Evolutionary conservation across 2,113 vertebrate genomes (phyloP).

Genomic region (Meriones unguiculatus): DNA sequence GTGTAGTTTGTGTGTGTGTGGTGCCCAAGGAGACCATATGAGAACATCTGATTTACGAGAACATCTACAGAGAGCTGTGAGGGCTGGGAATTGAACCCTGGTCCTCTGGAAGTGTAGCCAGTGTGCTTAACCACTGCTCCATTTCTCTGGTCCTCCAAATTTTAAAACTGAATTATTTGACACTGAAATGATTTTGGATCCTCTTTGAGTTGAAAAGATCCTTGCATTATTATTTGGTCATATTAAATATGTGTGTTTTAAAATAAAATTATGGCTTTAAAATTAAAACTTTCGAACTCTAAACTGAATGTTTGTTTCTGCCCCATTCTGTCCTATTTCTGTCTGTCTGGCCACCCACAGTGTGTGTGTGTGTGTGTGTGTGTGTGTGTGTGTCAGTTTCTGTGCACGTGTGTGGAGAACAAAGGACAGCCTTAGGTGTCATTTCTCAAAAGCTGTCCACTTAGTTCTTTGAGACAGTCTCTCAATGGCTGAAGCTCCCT

Average conservation of each 20-base stretch:
- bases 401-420: too few species aligned
- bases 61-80: not conserved
- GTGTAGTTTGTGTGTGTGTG: not conserved
- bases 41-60: not conserved
- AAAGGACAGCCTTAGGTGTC: not conserved
- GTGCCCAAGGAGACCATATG: not conserved
- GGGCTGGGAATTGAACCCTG: not conserved
- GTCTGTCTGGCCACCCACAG: not conserved
- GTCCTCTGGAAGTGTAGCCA: not conserved
- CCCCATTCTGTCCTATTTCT: not conserved
- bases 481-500: not conserved
- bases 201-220: not conserved
- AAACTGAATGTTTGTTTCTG: not conserved
- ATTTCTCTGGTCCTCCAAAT: not conserved
- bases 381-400: not conserved
- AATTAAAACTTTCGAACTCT: conserved; percentile 8
- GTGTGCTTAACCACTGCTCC: not conserved
- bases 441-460: not conserved
- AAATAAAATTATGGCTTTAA: conserved; percentile 48
- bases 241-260: not conserved
- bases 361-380: not conserved
- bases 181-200: conserved; percentile 3
- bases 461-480: not conserved
- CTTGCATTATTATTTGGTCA: conserved; percentile 34
- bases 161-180: not conserved